phyloP scores from a whole-genome alignment of 1,140 invertebrate genomes.

The Potamilus streckersoni region DNA sequence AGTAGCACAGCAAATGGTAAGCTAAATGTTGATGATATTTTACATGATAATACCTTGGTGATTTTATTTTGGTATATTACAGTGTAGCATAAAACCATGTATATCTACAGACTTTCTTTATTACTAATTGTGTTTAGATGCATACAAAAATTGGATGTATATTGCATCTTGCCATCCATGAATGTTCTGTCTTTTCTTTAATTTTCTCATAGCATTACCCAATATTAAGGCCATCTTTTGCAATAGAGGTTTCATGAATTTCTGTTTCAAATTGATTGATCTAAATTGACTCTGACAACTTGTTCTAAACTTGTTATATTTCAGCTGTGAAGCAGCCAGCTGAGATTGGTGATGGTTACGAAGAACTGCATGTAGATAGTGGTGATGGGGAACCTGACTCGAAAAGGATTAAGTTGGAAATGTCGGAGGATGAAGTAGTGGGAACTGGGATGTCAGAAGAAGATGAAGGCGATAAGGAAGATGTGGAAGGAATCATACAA shows the following conservation, averaged over 20 bases:
- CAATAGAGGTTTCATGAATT: background rate
- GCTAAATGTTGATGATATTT: too few relatives aligned
- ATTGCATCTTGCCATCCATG: too few relatives aligned
- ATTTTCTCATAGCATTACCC: background rate
- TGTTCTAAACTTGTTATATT: conserved; percentile 19
- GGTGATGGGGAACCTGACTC: conserved; percentile 21
- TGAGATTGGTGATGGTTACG: conserved; percentile 30
- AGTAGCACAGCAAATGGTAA: too few relatives aligned
- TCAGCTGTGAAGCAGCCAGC: conserved; percentile 42
- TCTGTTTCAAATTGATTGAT: background rate
- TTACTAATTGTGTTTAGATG: too few relatives aligned
- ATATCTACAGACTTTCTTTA: too few relatives aligned
- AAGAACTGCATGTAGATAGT: conserved; percentile 24
- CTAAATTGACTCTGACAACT: background rate
- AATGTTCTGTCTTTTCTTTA: too few relatives aligned
- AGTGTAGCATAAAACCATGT: too few relatives aligned
- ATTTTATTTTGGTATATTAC: too few relatives aligned
- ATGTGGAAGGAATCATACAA: conserved; percentile 34
- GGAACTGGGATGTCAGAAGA: conserved; percentile 35
- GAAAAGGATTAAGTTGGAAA: conserved; percentile 28
- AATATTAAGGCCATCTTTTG: background rate
- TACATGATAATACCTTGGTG: too few relatives aligned
- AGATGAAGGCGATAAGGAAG: conserved; percentile 39
- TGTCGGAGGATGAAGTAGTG: conserved; percentile 31
- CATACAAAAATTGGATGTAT: too few relatives aligned